A percentile compares a stretch with the other conserved stretches of the same genome.
Conservation (phyloP, 2,113 vertebrate species). For the Phrynosoma blainvillii region DNA sequence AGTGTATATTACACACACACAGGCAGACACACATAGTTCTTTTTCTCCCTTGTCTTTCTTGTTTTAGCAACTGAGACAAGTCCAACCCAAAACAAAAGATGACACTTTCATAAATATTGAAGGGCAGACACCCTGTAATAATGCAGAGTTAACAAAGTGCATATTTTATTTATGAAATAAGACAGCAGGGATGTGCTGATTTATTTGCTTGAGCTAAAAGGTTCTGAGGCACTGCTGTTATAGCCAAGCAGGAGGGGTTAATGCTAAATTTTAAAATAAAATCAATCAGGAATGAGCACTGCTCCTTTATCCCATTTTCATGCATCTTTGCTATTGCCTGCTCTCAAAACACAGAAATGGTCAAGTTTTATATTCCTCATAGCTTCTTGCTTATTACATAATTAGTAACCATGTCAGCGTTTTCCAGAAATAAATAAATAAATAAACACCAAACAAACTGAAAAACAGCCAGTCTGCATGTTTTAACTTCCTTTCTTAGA, state of each 20-base stretch:
- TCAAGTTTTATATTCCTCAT: neutral
- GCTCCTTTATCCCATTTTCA: neutral
- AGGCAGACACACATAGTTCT: neutral
- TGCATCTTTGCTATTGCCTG: neutral
- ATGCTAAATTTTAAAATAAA: conserved; percentile 47
- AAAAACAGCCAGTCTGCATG: conserved; percentile 25
- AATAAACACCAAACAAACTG: neutral
- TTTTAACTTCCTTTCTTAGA: conserved; percentile 22
- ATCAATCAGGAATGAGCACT: conserved; percentile 50
- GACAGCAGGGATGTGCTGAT: conserved; percentile 16
- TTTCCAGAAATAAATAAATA: conserved; percentile 15
- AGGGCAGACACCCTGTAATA: conserved; percentile 34
- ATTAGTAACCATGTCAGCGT: conserved; percentile 20
- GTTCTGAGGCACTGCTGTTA: conserved; percentile 6
- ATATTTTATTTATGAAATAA: conserved; percentile 54
- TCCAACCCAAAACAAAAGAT: conserved; percentile 2
- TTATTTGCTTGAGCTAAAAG: conserved; percentile 48
- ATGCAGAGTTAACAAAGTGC: conserved; percentile 28
- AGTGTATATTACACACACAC: accelerated
- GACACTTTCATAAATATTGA: conserved; percentile 43
- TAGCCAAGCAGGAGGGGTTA: conserved; percentile 55
- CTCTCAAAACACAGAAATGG: neutral
- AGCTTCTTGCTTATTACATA: conserved; percentile 11
- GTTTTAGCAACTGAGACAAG: accelerated
- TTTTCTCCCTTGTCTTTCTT: neutral